A percentile compares a stretch with the other conserved stretches of the same genome.
Conservation (phyloP, 2,113 vertebrate genomes). For the Donacobius atricapilla region DNA sequence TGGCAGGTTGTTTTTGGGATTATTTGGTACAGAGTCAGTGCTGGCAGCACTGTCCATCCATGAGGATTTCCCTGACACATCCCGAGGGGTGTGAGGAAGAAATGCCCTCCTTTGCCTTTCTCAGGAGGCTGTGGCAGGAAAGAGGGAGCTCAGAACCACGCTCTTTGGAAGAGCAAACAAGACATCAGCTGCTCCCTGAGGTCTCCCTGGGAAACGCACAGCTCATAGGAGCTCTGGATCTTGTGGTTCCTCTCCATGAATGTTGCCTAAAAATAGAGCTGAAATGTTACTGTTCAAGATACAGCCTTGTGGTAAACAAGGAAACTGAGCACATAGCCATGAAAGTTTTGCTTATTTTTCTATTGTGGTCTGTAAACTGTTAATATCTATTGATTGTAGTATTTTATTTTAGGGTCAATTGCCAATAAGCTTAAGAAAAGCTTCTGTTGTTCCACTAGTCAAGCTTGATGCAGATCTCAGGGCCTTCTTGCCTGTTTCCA, state of each 20-base stretch:
- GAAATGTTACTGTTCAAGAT: slow-evolving; percentile 18
- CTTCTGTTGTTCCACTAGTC: background rate
- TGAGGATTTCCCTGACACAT: background rate
- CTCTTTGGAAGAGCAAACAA: background rate
- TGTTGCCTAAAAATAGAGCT: slow-evolving; percentile 31
- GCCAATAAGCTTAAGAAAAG: background rate
- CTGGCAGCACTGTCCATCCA: background rate
- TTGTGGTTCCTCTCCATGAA: background rate
- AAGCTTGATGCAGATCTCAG: background rate
- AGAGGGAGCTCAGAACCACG: background rate
- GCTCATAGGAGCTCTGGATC: background rate
- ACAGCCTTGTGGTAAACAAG: background rate
- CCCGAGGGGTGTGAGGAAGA: background rate
- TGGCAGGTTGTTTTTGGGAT: background rate
- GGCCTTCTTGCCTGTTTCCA: background rate
- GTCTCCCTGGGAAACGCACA: background rate
- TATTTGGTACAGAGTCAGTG: background rate
- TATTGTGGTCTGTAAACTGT: background rate
- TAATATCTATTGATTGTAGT: background rate
- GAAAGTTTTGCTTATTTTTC: slow-evolving; percentile 11
- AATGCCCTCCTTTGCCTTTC: background rate
- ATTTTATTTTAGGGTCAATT: background rate
- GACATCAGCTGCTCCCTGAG: background rate
- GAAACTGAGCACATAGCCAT: background rate
- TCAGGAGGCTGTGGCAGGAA: background rate